Conservation (phyloP, 1,140 invertebrate genomes). For the Oscheius sp. region DNA sequence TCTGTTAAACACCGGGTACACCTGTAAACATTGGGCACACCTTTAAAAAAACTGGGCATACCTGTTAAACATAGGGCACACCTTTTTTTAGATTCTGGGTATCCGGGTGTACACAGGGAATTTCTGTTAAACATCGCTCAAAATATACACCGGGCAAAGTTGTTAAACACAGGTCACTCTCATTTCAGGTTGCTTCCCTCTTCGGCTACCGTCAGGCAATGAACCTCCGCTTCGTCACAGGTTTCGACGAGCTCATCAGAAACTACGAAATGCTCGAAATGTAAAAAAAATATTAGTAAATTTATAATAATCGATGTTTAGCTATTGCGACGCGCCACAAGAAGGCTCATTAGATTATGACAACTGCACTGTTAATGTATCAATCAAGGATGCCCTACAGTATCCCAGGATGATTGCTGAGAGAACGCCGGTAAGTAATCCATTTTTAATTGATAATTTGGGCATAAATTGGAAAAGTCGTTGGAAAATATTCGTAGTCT, state of each 20-base stretch:
- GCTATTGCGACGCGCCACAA: not conserved
- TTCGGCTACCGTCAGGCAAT: not conserved
- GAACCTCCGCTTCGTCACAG: not conserved
- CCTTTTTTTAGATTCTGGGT: not conserved
- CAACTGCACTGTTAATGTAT: not conserved
- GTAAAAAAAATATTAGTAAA: not conserved
- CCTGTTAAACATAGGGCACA: too few species aligned
- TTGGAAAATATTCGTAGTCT: too few species aligned
- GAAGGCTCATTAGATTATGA: not conserved
- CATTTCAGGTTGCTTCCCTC: not conserved
- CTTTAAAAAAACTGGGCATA: too few species aligned
- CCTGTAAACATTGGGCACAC: too few species aligned
- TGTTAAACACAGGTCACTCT: too few species aligned
- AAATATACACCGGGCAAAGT: too few species aligned
- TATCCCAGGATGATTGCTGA: not conserved
- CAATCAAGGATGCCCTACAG: not conserved
- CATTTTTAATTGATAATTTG: not conserved
- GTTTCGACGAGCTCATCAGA: not conserved
- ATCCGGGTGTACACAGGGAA: too few species aligned
- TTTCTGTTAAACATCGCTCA: too few species aligned
- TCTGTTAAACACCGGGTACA: too few species aligned
- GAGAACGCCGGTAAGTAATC: not conserved
- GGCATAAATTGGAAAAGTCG: too few species aligned
- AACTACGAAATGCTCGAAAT: not conserved
- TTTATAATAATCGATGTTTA: not conserved